Evolutionary conservation across 2,888 invertebrate species (phyloP), one percentile per base, ranked within the genome.

Genomic region (Harpagoxenus sublaevis): DNA sequence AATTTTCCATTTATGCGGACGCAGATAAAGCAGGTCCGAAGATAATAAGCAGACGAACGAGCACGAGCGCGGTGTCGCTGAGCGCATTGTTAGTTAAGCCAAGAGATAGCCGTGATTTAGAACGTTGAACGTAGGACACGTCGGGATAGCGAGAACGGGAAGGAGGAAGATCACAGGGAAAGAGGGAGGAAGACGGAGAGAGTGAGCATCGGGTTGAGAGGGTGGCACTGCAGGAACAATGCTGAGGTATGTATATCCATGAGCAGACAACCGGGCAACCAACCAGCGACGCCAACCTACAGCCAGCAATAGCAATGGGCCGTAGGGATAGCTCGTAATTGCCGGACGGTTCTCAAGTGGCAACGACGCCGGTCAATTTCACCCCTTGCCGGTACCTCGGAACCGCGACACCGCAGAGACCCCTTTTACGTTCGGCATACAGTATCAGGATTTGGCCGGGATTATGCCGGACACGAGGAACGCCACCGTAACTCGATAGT

Each of bases 101-200:
- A 85, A 81, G 92, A 93, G 92, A 93, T 93, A 93, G 92, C 91
- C 85, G 90, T 93, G 93, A 94, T 94, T 94, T 93, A 94, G 93
- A 92, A 92, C 87, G 88, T 86, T 71, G 87, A 88, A 78, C 88
- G 84, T 83, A 88, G 91, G 73, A 70, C 84, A 57, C 84, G 63
- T 60, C 62, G 68, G 65, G 85, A 74, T 63, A 73, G 86, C 65
- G 82, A 82, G 84, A 66, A 45, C 63, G 18, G 35, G 60, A 31
- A n/a, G 39, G 12, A 28, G 39, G 28, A 28, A 65, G 42, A 42
- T 65, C 65, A 3, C 1, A 2, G 65, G 0, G 15, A 15, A 1
- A 8, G 73, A 74, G 68, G 75, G 70, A 70, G 74, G 57, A 66
- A 78, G 66, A 74, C 4, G n/a, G 68, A 42, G 57, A 28, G 42